Evolutionary conservation across 1,140 invertebrate species (phyloP), one percentile per base, ranked within the genome.

Genomic region (Nebria ingens): DNA sequence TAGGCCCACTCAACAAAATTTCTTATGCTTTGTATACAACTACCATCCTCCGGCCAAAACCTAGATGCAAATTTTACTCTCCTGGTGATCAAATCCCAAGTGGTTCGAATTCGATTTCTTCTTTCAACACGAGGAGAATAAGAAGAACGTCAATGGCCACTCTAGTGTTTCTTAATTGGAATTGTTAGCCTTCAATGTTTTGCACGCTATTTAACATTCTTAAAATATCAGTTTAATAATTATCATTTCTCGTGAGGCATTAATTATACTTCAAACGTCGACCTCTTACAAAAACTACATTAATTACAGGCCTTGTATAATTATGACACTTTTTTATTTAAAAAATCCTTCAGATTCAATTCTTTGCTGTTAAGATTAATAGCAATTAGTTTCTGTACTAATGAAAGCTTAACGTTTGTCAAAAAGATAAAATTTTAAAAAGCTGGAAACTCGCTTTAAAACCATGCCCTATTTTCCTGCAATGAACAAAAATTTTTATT

Each of bases 251-350:
- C 4, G 17, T n/a, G n/a, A n/a, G n/a, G 40, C 40, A 12, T 9
- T 45, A 45, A 45, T 45, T 45, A 45, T 12, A 45, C 40, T 45
- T 45, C 40, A 45, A 45, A 45, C 40, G 40, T n/a, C n/a, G n/a
- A 17, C 17, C 3, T 45, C 6, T 17, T 9, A 45, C 4, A 45
- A 4, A 45, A 45, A 45, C 40, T 45, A 17, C 40, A 45, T 45
- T 45, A 45, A 45, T 45, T 45, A 45, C 40, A 4, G 4, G 15
- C 40, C 9, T 12, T 17, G 40, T 9, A 45, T 45, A 45, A 45
- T 17, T 45, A 17, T 45, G 40, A 45, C 40, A 45, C 17, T 45
- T 17, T 45, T 34, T 34, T n/a, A n/a, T n/a, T n/a, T n/a, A n/a
- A n/a, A n/a, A n/a, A n/a, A n/a, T n/a, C n/a, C n/a, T n/a, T n/a